A percentile compares a stretch with the other conserved stretches of the same genome.
These are phyloP conservation scores for Larimichthys crocea DNA, from an alignment of 2,113 vertebrate genomes.

Conservation along the genomic window DNA sequence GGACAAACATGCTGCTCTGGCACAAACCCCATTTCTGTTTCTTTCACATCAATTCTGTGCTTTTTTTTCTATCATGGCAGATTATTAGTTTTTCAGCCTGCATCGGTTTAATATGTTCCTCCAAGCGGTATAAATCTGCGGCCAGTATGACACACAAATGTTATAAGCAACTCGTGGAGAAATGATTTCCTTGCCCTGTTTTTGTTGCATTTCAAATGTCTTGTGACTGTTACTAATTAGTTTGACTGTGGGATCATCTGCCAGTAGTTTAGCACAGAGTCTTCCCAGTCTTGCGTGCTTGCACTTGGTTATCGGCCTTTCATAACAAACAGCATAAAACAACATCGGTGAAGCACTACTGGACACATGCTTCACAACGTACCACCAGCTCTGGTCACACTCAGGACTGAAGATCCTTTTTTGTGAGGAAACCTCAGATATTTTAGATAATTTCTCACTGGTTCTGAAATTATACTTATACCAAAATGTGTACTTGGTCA, in stretches of 20 bases:
- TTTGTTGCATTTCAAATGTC: slow-evolving; percentile 56
- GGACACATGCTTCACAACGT: slow-evolving; percentile 1
- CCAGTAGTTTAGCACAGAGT: slow-evolving; percentile 27
- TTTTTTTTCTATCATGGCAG: slow-evolving; percentile 15
- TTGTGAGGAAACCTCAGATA: slow-evolving; percentile 4
- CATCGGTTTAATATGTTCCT: slow-evolving; percentile 6
- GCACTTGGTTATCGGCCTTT: slow-evolving; percentile 17
- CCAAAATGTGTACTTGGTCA: background rate
- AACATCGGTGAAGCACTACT: background rate
- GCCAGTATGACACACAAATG: slow-evolving; percentile 17
- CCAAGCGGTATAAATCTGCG: slow-evolving; percentile 10
- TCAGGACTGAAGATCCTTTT: background rate
- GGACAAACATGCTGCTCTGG: background rate
- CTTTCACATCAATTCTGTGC: background rate
- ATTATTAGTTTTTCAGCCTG: slow-evolving; percentile 2
- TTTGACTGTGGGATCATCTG: slow-evolving; percentile 51
- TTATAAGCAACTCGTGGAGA: slow-evolving; percentile 33
- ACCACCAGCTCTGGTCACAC: slow-evolving; percentile 11
- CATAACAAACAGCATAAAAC: slow-evolving; percentile 40
- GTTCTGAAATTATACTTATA: background rate
- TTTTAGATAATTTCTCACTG: slow-evolving; percentile 16
- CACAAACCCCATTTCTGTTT: background rate
- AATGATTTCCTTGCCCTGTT: slow-evolving; percentile 35
- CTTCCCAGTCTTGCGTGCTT: slow-evolving; percentile 8
- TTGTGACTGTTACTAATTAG: slow-evolving; percentile 77